Percentiles rank a stretch among this genome's conserved stretches.
Evolutionary conservation across 2,113 vertebrate genomes (phyloP).

Genomic region (Marmota monax): DNA sequence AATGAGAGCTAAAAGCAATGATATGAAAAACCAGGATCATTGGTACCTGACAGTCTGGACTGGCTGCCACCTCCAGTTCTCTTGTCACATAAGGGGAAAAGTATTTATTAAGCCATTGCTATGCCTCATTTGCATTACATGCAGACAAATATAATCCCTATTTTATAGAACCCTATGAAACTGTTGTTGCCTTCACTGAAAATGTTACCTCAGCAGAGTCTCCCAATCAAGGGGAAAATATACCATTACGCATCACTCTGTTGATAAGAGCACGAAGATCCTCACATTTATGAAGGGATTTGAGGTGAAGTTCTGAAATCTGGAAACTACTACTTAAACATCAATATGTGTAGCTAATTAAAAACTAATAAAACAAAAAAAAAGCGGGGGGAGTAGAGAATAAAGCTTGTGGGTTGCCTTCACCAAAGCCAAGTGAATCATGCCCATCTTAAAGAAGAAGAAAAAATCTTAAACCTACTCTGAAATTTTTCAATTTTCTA

Average conservation of each 20-base stretch:
- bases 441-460: not conserved
- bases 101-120: not conserved
- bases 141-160: not conserved
- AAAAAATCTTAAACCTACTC: not conserved
- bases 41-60: not conserved
- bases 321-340: not conserved
- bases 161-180: not conserved
- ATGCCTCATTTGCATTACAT: not conserved
- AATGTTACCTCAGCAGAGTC: not conserved
- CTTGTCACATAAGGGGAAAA: not conserved
- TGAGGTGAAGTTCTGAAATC: not conserved
- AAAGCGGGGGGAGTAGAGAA: not conserved
- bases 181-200: not conserved
- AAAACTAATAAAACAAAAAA: conserved; percentile 5
- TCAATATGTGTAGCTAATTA: not conserved
- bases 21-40: not conserved
- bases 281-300: not conserved
- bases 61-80: not conserved
- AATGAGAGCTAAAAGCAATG: not conserved
- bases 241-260: not conserved
- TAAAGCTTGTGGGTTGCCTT: not conserved
- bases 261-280: not conserved
- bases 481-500: conserved; percentile 18
- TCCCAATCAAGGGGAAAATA: not conserved
- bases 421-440: not conserved